Base-by-base conservation (phyloP, 2,888 invertebrate species). In the Epicampocera succincta region DNA sequence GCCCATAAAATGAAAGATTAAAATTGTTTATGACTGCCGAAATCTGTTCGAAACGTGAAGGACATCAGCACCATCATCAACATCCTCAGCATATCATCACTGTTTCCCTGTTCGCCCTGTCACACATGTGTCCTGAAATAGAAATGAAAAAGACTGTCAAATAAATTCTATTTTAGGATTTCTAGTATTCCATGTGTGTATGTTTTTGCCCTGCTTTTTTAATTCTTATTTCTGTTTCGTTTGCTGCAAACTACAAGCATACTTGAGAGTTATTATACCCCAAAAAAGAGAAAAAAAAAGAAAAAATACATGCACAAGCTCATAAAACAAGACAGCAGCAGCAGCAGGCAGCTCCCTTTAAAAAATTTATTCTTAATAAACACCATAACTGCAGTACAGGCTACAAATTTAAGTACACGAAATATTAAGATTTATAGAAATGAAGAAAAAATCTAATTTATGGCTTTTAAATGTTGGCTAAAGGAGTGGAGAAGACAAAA, bases 11-110 rank as follows among this genome's bases (percentile, higher is more conserved):
- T 17, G 19, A 38, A 58, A 73, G 46, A 82, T 52, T 74, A 77
- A 82, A 82, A 74, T 82, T 78, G 74, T 82, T 78, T 82, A 82
- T 82, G 71, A 74, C 82, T 78, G 46, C 65, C 74, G 82, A 65
- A 78, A 78, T 78, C 71, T 74, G 65, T 48, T 77, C 54, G 65
- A 54, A 65, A 82, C 54, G 65, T 77, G 61, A 46, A 56, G 69
- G 29, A 61, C 52, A 50, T 50, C 40, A 76, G 21, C 8, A 17
- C 12, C 21, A 29, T 1, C 6, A 54, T 15, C 38, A 56, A 11
- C 42, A 48, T 42, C 60, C 33, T 78, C 54, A 61, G 29, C 25
- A 48, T 4, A 5, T 38, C 58, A 68, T 48, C 44, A 69, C 68
- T 61, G 21, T 13, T 44, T 13, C 3, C 60, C 13, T 52, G 21